Evolutionary conservation across 2,797 vertebrate species (phyloP).

Genomic region (Allenopithecus nigroviridis): DNA sequence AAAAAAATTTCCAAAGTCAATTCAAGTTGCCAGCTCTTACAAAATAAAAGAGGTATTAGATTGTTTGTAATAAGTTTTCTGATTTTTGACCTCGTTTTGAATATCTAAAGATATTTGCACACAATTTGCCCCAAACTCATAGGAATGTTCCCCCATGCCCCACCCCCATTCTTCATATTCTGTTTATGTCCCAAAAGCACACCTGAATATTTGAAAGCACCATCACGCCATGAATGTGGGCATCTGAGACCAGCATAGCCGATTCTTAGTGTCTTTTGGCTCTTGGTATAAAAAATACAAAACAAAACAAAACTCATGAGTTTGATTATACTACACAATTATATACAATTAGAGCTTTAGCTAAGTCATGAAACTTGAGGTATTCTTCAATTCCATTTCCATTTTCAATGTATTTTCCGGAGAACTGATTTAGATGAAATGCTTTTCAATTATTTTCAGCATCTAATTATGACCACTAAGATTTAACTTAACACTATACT

Average conservation of each 20-base stretch:
- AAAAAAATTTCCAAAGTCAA: background rate
- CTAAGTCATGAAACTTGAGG: background rate
- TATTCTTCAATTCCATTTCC: background rate
- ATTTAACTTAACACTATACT: background rate
- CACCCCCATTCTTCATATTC: background rate
- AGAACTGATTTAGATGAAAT: background rate
- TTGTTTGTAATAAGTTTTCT: background rate
- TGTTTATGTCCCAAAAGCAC: background rate
- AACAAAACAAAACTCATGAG: background rate
- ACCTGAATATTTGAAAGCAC: background rate
- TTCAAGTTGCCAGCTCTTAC: background rate
- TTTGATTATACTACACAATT: background rate
- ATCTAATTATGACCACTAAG: background rate
- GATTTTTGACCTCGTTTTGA: background rate
- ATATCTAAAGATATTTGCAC: background rate
- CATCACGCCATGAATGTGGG: rapidly evolving
- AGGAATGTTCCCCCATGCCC: rapidly evolving
- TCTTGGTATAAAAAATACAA: background rate
- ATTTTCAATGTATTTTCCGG: background rate
- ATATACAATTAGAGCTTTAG: background rate
- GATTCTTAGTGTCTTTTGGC: rapidly evolving
- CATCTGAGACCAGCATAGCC: background rate
- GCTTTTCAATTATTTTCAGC: background rate
- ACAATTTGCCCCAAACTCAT: background rate
- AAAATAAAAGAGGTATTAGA: background rate